These are phyloP conservation scores for Clamator glandarius DNA, from an alignment of 2,797 vertebrate genomes.

Conservation along the genomic window DNA sequence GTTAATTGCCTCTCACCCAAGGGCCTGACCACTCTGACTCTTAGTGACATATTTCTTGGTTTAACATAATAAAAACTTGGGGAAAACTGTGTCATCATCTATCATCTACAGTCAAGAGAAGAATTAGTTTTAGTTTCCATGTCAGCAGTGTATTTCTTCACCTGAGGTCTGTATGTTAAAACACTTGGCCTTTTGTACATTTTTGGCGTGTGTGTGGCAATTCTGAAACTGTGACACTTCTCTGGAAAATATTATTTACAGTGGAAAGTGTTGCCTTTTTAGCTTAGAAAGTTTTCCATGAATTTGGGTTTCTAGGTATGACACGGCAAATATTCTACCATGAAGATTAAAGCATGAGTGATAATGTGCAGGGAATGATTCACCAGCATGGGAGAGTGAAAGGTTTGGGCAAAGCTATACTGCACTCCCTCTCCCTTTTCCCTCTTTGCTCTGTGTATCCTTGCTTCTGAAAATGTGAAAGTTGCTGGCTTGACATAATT, in stretches of 20 bases:
- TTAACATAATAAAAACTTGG: not conserved
- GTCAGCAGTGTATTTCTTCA: not conserved
- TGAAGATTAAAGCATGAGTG: not conserved
- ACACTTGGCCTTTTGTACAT: not conserved
- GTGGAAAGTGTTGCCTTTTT: not conserved
- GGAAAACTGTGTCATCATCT: not conserved
- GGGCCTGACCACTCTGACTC: not conserved
- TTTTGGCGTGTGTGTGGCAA: not conserved
- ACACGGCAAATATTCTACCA: not conserved
- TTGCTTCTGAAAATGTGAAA: not conserved
- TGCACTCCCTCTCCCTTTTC: not conserved
- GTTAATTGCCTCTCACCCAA: constrained; percentile 24
- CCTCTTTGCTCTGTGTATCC: not conserved
- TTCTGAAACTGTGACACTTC: not conserved
- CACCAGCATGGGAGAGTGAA: accelerated
- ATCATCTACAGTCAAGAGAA: not conserved
- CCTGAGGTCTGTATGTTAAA: not conserved
- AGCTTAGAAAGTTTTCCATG: not conserved
- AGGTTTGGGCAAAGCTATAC: accelerated
- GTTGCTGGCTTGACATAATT: not conserved
- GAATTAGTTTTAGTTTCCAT: not conserved
- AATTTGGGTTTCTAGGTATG: not conserved
- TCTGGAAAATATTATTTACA: not conserved
- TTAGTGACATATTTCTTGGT: not conserved
- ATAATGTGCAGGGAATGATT: not conserved